Evolutionary conservation across 2,113 vertebrate species (phyloP).

Genomic region (Cynopterus brachyotis): DNA sequence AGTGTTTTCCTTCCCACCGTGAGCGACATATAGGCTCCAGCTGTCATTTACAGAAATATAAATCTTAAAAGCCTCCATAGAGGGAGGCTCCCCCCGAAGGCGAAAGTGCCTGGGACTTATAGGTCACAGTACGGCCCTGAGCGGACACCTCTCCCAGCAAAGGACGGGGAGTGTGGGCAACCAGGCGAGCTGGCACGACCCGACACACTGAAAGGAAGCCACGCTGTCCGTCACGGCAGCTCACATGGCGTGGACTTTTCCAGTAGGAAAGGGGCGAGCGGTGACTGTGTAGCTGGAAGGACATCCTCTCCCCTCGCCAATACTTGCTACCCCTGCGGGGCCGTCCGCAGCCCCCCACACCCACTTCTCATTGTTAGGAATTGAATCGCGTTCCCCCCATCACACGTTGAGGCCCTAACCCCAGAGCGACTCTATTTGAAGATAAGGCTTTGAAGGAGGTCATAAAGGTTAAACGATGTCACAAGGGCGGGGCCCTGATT

Average conservation of each 20-base stretch:
- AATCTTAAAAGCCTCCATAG: neutral
- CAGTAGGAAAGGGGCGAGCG: neutral
- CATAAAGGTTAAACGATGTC: neutral
- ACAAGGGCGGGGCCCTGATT: neutral
- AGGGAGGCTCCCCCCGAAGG: neutral
- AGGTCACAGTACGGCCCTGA: rapidly evolving
- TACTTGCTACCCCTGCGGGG: rapidly evolving
- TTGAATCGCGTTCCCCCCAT: neutral
- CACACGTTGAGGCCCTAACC: neutral
- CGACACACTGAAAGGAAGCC: neutral
- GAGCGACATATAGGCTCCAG: neutral
- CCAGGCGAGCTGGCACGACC: neutral
- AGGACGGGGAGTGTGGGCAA: neutral
- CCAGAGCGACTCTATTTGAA: neutral
- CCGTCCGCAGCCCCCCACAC: rapidly evolving
- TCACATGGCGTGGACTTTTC: rapidly evolving
- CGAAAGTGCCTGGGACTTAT: neutral
- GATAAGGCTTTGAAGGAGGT: neutral
- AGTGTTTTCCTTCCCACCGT: neutral
- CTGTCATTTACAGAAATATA: neutral
- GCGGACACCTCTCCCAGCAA: neutral
- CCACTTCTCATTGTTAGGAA: neutral
- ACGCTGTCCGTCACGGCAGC: rapidly evolving
- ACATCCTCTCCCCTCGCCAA: neutral
- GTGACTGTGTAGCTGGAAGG: too few species aligned